Evolutionary conservation across 2,888 invertebrate species (phyloP), one percentile per base, ranked within the genome.

Genomic region (Leptinotarsa rubiginosa): DNA sequence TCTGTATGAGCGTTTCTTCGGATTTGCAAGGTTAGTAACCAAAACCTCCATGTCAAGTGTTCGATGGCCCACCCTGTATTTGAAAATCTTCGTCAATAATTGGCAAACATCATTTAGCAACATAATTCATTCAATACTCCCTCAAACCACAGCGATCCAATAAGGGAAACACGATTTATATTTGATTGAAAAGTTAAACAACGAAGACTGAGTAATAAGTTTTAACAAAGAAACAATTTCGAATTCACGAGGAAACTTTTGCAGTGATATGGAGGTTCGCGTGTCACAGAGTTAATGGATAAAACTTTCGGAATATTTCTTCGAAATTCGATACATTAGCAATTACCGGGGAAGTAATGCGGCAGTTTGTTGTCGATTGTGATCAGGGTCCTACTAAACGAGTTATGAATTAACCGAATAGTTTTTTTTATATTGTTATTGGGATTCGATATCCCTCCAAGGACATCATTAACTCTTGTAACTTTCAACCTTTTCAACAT

Each of bases 161-260:
- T 4, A 16, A 1, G 20, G 15, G 4, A 22, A 56, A 56, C 13
- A 4, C 22, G 22, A 56, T 56, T 56, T 56, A 56, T 56, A 13
- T 20, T 22, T 22, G 56, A 56, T 56, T 56, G 56, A 56, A 22
- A 56, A 56, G 56, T 56, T 13, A 56, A 56, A 56, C 13, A 56
- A 56, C 22, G 56, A 56, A 56, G 56, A 56, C 10, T 15, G 4
- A 20, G 20, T 56, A 56, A 56, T 56, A 56, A 56, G 20, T 56
- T 41, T 41, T 22, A 5, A 20, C 13, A 56, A 56, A 56, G 56
- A 56, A 56, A 56, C 22, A 56, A 56, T 56, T 56, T 56, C 20
- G 56, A 56, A 25, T 56, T 56, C 56, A 56, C 15, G 56, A 56
- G 4, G 22, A 13, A 56, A 56, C 20, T 56, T 56, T 52, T 15